Conservation (phyloP, 2,888 invertebrate species). For the Pyrocoelia pectoralis region DNA sequence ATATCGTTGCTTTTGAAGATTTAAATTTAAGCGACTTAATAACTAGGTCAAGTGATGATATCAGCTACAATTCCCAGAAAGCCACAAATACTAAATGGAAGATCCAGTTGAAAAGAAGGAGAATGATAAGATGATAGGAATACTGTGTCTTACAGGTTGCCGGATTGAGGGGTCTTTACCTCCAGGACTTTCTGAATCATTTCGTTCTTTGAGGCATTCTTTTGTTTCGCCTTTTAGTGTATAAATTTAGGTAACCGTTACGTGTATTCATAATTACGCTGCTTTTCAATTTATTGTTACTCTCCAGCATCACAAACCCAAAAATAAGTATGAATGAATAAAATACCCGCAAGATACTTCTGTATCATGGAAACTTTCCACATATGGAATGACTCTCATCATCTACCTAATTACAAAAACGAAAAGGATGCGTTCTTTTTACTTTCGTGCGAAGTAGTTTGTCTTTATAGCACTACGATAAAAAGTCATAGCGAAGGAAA, state of each 20-base stretch:
- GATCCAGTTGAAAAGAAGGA: conserved; percentile 17
- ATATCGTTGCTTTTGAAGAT: neutral
- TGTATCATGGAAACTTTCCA: no score
- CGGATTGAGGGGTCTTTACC: conserved; percentile 5
- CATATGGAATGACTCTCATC: no score
- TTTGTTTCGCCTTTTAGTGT: neutral
- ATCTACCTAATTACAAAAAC: neutral
- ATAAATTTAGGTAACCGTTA: no score
- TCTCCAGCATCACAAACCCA: no score
- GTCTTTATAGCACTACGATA: neutral
- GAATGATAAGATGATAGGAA: conserved; percentile 24
- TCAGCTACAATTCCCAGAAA: conserved; percentile 16
- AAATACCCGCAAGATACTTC: no score
- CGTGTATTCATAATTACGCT: no score
- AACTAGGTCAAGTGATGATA: conserved; percentile 24
- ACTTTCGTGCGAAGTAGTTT: no score
- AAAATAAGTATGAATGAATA: no score
- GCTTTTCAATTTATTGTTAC: no score
- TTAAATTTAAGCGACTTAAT: neutral
- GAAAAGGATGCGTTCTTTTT: no score
- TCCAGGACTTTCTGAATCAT: conserved; percentile 4
- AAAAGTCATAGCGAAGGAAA: no score
- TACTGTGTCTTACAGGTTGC: conserved; percentile 13
- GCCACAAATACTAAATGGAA: conserved; percentile 26
- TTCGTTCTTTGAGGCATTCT: neutral